Evolutionary conservation across 2,888 invertebrate genomes (phyloP), one percentile per base, ranked within the genome.

Genomic region (Palloptera scutellata): DNA sequence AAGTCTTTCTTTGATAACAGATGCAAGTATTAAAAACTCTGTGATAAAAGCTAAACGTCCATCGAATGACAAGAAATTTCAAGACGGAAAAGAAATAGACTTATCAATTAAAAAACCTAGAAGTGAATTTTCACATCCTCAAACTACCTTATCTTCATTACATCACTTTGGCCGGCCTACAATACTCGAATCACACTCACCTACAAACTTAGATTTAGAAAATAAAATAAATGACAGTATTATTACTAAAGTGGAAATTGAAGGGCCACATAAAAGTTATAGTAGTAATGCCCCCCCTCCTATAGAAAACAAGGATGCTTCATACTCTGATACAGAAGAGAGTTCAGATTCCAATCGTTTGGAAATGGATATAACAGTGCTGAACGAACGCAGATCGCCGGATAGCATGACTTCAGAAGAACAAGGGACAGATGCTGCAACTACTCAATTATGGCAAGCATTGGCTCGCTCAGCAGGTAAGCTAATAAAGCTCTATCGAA

Each of bases 321-420:
- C 79, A 68, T 75, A 79, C 78, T 86, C 86, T 72, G 88, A 88
- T 68, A 80, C 81, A 19, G 83, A 81, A 64, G 84, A 84, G 66
- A 88, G 86, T 73, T 91, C 92, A 0, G 92, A 93, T 85, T 78
- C 78, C 59, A 77, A 79, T 76, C 73, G 78, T 70, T 72, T 80
- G 54, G 77, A 79, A 70, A 78, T 79, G 75, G 78, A 80, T 67
- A 75, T 77, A 20, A 73, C 75, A 19, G 67, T 73, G 15, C 64
- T 72, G 3, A 77, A 74, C 59, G 83, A 83, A 61, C 72, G 79
- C 17, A 77, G 78, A 61, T 77, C 79, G 15, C 82, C 85, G 10
- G 85, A 85, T 53, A 84, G 84, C 73, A 78, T 82, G 42, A 79
- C 79, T 51, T 85, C 85, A 15, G 85, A 80, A 67, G 80, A 85